A percentile compares a stretch with the other conserved stretches of the same genome.
These are phyloP conservation scores for Pararge aegeria DNA, from an alignment of 1,140 invertebrate genomes.

Conservation along the genomic window DNA sequence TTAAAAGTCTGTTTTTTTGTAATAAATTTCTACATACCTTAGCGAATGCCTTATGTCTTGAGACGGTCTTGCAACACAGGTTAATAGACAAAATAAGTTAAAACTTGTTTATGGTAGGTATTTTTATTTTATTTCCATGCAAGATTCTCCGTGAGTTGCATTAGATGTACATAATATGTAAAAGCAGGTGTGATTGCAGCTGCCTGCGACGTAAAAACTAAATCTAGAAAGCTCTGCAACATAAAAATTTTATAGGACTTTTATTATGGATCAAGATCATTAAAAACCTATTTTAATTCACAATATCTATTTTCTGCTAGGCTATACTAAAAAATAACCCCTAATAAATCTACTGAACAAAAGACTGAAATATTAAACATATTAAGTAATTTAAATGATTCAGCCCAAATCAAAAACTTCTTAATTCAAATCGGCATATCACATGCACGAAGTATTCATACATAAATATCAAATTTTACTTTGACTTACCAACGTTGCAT, in stretches of 20 bases:
- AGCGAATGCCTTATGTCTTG: too few species aligned
- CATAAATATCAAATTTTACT: too few species aligned
- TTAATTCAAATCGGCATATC: too few species aligned
- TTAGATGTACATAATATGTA: slow-evolving; percentile 31
- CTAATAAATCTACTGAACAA: neutral
- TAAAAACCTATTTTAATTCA: slow-evolving; percentile 24
- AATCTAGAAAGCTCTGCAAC: slow-evolving; percentile 44
- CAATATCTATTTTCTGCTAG: neutral
- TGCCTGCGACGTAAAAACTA: slow-evolving; percentile 42
- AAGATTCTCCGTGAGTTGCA: slow-evolving; percentile 30
- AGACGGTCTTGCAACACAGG: neutral
- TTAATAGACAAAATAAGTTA: neutral
- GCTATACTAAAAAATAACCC: neutral
- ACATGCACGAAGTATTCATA: too few species aligned
- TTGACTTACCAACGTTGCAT: too few species aligned
- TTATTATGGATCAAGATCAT: slow-evolving; percentile 4
- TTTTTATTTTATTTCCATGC: too few species aligned
- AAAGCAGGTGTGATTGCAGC: slow-evolving; percentile 51
- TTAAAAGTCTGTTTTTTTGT: too few species aligned
- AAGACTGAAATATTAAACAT: too few species aligned
- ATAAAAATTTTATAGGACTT: slow-evolving; percentile 4
- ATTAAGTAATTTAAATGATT: too few species aligned
- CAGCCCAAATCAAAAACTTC: too few species aligned
- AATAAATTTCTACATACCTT: too few species aligned
- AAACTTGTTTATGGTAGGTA: neutral